Conservation (phyloP, 2,888 invertebrate species). For the Odontomyia ornata region DNA sequence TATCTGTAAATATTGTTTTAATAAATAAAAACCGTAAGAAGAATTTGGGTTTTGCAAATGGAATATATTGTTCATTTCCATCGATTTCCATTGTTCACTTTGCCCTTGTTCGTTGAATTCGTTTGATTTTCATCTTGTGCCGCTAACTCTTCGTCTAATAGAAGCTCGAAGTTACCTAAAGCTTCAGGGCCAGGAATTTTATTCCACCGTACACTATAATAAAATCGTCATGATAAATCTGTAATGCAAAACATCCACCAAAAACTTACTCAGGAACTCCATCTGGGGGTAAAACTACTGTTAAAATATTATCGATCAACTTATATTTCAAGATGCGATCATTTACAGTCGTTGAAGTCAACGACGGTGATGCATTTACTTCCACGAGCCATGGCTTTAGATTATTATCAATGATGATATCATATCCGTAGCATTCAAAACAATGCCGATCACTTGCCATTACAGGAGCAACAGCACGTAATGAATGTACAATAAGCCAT, state of each 20-base stretch:
- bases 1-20: too few species aligned
- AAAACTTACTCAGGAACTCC: constrained; percentile 82
- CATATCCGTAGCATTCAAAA: constrained; percentile 87
- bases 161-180: constrained; percentile 83
- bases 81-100: constrained; percentile 47
- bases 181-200: constrained; percentile 79
- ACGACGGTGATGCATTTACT: constrained; percentile 93
- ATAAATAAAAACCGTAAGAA: too few species aligned
- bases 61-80: constrained; percentile 48
- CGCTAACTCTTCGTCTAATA: constrained; percentile 83
- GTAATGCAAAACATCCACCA: not conserved
- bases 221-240: not conserved
- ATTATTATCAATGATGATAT: constrained; percentile 94
- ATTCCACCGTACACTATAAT: constrained; percentile 79
- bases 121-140: constrained; percentile 69
- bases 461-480: constrained; percentile 91
- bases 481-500: constrained; percentile 90
- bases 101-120: constrained; percentile 38
- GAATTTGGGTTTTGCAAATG: too few species aligned
- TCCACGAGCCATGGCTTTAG: constrained; percentile 94
- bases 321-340: constrained; percentile 94
- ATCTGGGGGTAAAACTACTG: constrained; percentile 87
- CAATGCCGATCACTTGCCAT: constrained; percentile 91
- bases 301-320: constrained; percentile 90
- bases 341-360: constrained; percentile 93